Evolutionary conservation across 1,140 invertebrate genomes (phyloP).

Genomic region (Lordiphosa mommai): DNA sequence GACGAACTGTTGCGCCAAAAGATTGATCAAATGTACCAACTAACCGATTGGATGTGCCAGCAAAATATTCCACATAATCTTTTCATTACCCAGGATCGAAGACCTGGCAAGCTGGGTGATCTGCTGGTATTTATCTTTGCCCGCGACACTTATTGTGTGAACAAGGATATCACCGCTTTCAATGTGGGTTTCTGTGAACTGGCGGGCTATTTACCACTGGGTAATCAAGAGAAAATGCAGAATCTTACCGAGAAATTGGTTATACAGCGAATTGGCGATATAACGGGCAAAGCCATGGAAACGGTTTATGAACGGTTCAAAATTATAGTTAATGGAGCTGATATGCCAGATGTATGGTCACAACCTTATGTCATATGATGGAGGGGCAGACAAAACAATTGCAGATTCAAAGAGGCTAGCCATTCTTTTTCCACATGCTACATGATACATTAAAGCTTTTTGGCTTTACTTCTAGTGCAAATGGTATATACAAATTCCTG

Average conservation of each 20-base stretch:
- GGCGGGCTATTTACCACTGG: conserved; percentile 60
- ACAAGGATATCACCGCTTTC: conserved; percentile 49
- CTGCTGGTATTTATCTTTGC: conserved; percentile 64
- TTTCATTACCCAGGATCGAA: conserved; percentile 57
- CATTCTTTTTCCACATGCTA: too few relatives aligned
- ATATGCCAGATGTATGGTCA: conserved; percentile 1
- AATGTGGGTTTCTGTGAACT: conserved; percentile 78
- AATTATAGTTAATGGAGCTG: conserved; percentile 21
- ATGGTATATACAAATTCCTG: too few relatives aligned
- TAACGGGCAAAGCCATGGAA: conserved; percentile 54
- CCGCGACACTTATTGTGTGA: conserved; percentile 45
- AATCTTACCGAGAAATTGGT: conserved; percentile 48
- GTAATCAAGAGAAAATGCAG: conserved; percentile 50
- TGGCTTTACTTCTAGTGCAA: too few relatives aligned
- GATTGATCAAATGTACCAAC: conserved; percentile 23
- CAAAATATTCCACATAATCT: conserved; percentile 72
- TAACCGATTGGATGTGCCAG: conserved; percentile 64
- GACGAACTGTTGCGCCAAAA: conserved; percentile 21
- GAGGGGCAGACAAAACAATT: background rate
- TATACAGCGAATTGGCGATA: conserved; percentile 37
- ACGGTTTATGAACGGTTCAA: conserved; percentile 44
- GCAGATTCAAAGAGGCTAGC: background rate
- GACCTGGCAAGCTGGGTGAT: background rate
- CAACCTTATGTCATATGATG: conserved; percentile 12
- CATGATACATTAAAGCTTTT: too few relatives aligned